phyloP scores from a whole-genome alignment of 2,113 vertebrate species.

The Dasyprocta punctata region DNA sequence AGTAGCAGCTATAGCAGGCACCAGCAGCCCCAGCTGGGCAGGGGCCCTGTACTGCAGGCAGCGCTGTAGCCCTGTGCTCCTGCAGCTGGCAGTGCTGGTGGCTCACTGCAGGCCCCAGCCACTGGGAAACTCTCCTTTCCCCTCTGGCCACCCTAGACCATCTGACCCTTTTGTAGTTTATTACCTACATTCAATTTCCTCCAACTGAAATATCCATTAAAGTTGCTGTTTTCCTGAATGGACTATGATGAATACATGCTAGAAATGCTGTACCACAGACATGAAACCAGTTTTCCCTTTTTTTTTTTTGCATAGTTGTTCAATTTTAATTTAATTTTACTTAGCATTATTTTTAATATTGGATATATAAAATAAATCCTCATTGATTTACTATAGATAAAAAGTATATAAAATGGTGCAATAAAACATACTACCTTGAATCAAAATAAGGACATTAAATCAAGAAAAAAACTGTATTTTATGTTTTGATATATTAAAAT shows the following conservation, averaged over 20 bases:
- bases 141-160: neutral
- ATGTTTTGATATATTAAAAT: neutral
- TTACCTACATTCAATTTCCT: neutral
- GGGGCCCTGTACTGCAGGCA: fast-evolving
- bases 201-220: neutral
- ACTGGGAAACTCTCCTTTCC: neutral
- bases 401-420: neutral
- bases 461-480: neutral
- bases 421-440: neutral
- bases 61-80: neutral
- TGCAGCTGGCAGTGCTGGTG: fast-evolving
- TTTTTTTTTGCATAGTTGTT: neutral
- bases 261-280: fast-evolving
- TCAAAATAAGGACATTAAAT: constrained; percentile 16
- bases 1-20: fast-evolving
- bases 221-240: neutral
- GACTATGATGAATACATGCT: neutral
- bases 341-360: constrained; percentile 12
- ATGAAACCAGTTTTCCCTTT: neutral
- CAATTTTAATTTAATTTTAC: neutral
- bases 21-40: neutral
- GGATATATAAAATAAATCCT: neutral
- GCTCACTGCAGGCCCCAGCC: neutral
- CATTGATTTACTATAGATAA: neutral
- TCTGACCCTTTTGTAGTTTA: neutral